These are phyloP conservation scores for Candoia aspera DNA, from an alignment of 2,113 vertebrate genomes.

Conservation along the genomic window DNA sequence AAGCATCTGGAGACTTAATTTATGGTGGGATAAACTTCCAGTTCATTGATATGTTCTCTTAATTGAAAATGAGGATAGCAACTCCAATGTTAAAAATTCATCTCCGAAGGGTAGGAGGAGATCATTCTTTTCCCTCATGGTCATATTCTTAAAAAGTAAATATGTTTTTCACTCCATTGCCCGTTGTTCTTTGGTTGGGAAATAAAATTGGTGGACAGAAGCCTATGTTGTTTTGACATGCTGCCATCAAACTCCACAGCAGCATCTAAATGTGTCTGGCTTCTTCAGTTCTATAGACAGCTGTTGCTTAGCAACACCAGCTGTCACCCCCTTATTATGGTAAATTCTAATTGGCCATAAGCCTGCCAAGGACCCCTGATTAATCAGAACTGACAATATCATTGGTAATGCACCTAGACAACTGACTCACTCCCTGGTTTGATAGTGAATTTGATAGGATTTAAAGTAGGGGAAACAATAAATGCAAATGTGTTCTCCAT, in stretches of 20 bases:
- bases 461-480: slow-evolving; percentile 49
- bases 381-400: slow-evolving; percentile 74
- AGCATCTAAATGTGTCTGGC: slow-evolving; percentile 75
- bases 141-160: slow-evolving; percentile 64
- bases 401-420: slow-evolving; percentile 73
- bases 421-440: slow-evolving; percentile 62
- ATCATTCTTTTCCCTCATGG: slow-evolving; percentile 43
- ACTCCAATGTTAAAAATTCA: slow-evolving; percentile 62
- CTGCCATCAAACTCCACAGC: slow-evolving; percentile 71
- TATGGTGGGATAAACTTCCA: slow-evolving; percentile 57
- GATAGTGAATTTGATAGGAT: slow-evolving; percentile 64
- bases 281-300: slow-evolving; percentile 71
- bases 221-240: slow-evolving; percentile 71
- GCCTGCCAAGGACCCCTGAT: slow-evolving; percentile 71
- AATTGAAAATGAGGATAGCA: slow-evolving; percentile 70
- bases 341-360: slow-evolving; percentile 75
- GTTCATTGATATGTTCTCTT: slow-evolving; percentile 63
- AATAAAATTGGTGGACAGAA: slow-evolving; percentile 71
- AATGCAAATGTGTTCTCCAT: slow-evolving; percentile 59
- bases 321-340: slow-evolving; percentile 73
- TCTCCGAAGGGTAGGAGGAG: slow-evolving; percentile 27
- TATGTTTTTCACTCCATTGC: slow-evolving; percentile 46
- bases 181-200: slow-evolving; percentile 60
- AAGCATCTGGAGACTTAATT: slow-evolving; percentile 63
- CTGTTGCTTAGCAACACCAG: slow-evolving; percentile 74